Conservation (phyloP, 2,797 vertebrate species). For the Eulemur albifrons region DNA sequence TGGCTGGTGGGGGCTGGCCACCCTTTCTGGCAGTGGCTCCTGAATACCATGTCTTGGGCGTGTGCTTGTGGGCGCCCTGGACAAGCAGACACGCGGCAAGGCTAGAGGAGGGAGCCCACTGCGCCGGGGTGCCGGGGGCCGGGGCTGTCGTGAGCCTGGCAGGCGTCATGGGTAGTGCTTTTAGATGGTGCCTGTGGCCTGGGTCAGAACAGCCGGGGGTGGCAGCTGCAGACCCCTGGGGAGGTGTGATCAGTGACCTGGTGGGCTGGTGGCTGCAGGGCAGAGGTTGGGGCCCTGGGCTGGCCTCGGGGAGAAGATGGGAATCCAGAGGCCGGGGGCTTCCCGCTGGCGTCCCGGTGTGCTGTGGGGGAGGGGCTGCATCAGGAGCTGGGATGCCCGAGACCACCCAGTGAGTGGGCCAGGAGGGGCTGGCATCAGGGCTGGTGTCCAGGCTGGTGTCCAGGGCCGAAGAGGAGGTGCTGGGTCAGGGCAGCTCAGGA, state of each 20-base stretch:
- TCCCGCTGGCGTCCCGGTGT: not conserved
- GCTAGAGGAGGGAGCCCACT: not conserved
- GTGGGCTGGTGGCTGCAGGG: too few species aligned
- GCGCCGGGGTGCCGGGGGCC: not conserved
- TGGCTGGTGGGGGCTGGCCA: not conserved
- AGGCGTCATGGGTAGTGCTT: rapidly evolving
- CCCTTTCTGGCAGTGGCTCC: not conserved
- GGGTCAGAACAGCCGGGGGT: not conserved
- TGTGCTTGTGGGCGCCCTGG: not conserved
- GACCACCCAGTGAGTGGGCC: not conserved
- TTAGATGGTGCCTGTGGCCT: not conserved
- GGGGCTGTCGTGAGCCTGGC: not conserved
- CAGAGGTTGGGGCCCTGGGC: not conserved
- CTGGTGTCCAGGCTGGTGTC: not conserved
- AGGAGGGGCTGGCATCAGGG: not conserved
- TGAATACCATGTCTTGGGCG: not conserved
- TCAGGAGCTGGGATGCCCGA: not conserved
- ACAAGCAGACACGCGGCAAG: not conserved
- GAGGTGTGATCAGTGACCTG: not conserved
- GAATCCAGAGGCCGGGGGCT: not conserved
- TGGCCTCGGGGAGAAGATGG: too few species aligned
- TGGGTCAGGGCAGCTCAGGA: not conserved
- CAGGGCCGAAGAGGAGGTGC: too few species aligned
- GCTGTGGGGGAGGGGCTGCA: not conserved
- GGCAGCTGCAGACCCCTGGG: not conserved